phyloP scores from a whole-genome alignment of 2,797 vertebrate genomes.

The Schizothorax lantsangensis region DNA sequence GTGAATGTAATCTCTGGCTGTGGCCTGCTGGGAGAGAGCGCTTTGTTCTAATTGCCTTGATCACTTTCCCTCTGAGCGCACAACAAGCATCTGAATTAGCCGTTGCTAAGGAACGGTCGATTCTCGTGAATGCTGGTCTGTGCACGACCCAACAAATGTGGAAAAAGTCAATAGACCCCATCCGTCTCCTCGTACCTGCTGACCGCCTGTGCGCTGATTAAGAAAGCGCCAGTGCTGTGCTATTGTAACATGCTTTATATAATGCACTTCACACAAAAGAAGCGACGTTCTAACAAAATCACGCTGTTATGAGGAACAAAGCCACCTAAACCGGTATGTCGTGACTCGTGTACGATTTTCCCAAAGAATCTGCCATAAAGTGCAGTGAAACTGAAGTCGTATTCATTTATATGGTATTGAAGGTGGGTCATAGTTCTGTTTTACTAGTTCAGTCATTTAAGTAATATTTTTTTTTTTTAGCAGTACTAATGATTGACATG shows the following conservation, averaged over 20 bases:
- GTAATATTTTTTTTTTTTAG: not conserved
- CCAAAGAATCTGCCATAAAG: not conserved
- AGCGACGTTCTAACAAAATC: not conserved
- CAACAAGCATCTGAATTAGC: constrained; percentile 58
- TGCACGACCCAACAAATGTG: constrained; percentile 48
- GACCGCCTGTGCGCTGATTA: not conserved
- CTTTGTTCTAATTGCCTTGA: constrained; percentile 54
- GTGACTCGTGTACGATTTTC: not conserved
- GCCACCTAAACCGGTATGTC: not conserved
- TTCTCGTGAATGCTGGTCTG: constrained; percentile 48
- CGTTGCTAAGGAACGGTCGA: constrained; percentile 60
- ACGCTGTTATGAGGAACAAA: not conserved
- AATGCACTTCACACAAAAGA: not conserved
- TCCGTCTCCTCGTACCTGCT: constrained; percentile 37
- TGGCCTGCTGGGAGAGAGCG: constrained; percentile 30
- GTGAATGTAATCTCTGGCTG: constrained; percentile 16
- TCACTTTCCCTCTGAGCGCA: constrained; percentile 53
- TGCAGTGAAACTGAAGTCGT: not conserved
- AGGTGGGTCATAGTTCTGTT: not conserved
- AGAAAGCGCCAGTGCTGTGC: not conserved
- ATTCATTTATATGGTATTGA: not conserved
- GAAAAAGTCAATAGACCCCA: constrained; percentile 47
- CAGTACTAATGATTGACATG: not conserved
- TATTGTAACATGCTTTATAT: constrained; percentile 4
- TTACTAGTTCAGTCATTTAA: not conserved